These are phyloP conservation scores for Zygaena filipendulae DNA, from an alignment of 2,888 invertebrate genomes.

Conservation along the genomic window DNA sequence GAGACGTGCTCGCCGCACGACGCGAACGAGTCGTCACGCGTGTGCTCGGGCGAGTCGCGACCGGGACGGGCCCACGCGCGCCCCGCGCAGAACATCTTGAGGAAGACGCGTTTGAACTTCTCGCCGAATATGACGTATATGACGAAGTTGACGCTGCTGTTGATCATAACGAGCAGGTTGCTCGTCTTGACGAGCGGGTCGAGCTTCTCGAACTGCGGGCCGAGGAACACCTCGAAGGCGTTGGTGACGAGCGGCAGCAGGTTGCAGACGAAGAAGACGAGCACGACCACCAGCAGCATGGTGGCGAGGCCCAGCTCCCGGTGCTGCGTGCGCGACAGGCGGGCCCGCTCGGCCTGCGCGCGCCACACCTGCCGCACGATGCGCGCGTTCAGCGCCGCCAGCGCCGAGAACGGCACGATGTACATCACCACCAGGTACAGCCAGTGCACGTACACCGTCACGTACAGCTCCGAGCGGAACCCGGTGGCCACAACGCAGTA, in stretches of 20 bases:
- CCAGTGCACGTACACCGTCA: conserved; percentile 92
- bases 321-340: conserved; percentile 88
- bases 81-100: conserved; percentile 80
- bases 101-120: conserved; percentile 91
- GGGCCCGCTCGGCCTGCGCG: conserved; percentile 90
- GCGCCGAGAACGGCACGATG: conserved; percentile 88
- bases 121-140: conserved; percentile 98
- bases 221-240: conserved; percentile 82
- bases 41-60: conserved; percentile 74
- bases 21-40: conserved; percentile 85
- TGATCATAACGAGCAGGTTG: conserved; percentile 94
- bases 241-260: conserved; percentile 87
- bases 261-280: conserved; percentile 95
- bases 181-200: conserved; percentile 82
- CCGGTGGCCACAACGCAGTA: conserved; percentile 77
- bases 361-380: conserved; percentile 91
- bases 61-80: conserved; percentile 51
- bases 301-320: conserved; percentile 94
- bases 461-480: conserved; percentile 78
- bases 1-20: conserved; percentile 83
- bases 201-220: conserved; percentile 44
- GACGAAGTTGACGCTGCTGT: conserved; percentile 97
- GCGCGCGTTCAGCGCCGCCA: conserved; percentile 90
- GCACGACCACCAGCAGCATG: conserved; percentile 94
- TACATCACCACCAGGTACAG: conserved; percentile 95